Base-by-base conservation (phyloP, 2,888 invertebrate species). In the Gerris lacustris region DNA sequence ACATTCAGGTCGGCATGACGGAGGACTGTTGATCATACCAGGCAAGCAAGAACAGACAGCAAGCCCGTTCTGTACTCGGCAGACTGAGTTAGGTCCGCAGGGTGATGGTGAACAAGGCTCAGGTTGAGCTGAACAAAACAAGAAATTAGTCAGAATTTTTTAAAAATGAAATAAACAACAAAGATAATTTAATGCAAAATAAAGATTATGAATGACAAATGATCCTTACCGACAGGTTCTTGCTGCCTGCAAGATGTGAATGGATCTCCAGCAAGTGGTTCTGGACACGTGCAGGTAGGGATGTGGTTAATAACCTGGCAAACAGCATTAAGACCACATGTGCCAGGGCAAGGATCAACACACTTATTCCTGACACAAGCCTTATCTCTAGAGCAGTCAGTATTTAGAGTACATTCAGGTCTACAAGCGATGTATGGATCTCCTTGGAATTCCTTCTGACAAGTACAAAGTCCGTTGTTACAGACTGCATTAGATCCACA, bases 1-100 rank as follows among this genome's bases (percentile, higher is more conserved):
- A 80, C 92, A 92, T 82, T 92, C 91, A 31, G 91, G 91, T 78
- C 91, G 86, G 82, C 92, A 92, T 77, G 88, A 89, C 74, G 91
- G 91, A 75, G 93, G 88, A 75, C 90, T 85, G 76, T 92, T 92
- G 76, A 90, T 84, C 79, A 88, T 92, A 79, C 87, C 88, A 71
- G 87, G 86, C 77, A 89, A 83, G 81, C 92, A 92, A 77, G 90
- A 90, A 79, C 92, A 92, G 77, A 89, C 88, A 76, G 90, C 88
- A 77, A 88, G 87, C 78, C 87, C 87, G 76, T 88, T 88, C 71
- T 88, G 83, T 76, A 87, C 85, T 78, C 89, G 87, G 82, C 92
- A 92, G 78, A 89, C 88, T 71, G 92, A 89, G 79, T 92, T 90
- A 74, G 91, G 88, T 75, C 93, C 92, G 79, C 92, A 93, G 70